Conservation (phyloP, 2,113 vertebrate species). For the Elgaria multicarinata region DNA sequence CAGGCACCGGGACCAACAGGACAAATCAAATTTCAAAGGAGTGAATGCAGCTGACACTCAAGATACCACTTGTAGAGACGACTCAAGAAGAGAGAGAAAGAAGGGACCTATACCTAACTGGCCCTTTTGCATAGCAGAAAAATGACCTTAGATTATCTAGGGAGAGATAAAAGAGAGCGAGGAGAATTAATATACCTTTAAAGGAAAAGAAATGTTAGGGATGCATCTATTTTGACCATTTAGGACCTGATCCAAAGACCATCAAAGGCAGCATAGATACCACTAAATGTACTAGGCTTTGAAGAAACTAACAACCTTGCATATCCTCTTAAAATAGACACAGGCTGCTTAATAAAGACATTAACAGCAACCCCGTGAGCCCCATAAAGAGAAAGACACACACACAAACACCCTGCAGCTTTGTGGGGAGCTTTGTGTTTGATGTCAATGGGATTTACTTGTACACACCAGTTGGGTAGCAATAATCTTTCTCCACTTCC, state of each 20-base stretch:
- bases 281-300: neutral
- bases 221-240: neutral
- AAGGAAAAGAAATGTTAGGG: neutral
- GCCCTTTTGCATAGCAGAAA: neutral
- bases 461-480: neutral
- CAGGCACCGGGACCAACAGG: constrained; percentile 40
- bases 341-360: neutral
- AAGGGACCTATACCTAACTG: constrained; percentile 25
- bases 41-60: constrained; percentile 56
- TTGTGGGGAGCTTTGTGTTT: neutral
- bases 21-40: constrained; percentile 77
- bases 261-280: neutral
- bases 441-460: neutral
- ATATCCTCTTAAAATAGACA: constrained; percentile 4
- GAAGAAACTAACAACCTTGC: neutral
- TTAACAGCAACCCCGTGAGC: neutral
- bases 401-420: too few species aligned
- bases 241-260: neutral
- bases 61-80: constrained; percentile 61
- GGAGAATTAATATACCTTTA: neutral
- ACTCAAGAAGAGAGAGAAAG: constrained; percentile 60
- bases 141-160: neutral
- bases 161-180: neutral
- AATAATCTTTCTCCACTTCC: neutral
- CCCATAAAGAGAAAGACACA: neutral